Conservation (phyloP, 2,113 vertebrate species). For the Xyrauchen texanus region DNA sequence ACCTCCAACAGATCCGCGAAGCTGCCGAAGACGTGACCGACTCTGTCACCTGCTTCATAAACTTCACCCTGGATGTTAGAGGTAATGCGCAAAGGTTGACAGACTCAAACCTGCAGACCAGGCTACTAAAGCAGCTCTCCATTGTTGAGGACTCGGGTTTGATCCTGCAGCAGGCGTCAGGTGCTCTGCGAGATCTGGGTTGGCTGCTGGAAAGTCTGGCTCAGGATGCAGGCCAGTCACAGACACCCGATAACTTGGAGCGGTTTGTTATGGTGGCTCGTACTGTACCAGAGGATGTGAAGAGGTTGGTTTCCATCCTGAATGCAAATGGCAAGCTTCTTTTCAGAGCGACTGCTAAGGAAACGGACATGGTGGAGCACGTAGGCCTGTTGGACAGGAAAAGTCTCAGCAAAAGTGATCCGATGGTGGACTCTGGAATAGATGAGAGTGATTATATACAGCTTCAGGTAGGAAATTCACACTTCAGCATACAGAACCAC, state of each 20-base stretch:
- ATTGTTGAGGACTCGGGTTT: constrained; percentile 81
- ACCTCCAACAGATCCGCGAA: constrained; percentile 77
- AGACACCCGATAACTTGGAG: constrained; percentile 84
- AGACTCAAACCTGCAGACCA: constrained; percentile 79
- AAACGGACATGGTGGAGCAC: constrained; percentile 42
- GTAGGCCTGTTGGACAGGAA: constrained; percentile 42
- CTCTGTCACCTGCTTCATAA: constrained; percentile 79
- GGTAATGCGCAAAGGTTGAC: constrained; percentile 73
- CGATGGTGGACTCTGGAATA: constrained; percentile 40
- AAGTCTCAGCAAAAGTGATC: constrained; percentile 27
- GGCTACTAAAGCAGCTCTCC: constrained; percentile 84
- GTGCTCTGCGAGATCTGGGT: constrained; percentile 69
- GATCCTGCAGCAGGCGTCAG: constrained; percentile 80
- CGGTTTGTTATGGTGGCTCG: constrained; percentile 89
- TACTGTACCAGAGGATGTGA: constrained; percentile 88
- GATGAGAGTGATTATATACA: constrained; percentile 80
- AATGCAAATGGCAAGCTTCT: constrained; percentile 91
- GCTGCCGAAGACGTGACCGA: constrained; percentile 74
- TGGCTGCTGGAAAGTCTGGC: constrained; percentile 82
- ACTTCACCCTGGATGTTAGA: constrained; percentile 77
- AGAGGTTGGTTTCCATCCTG: constrained; percentile 87
- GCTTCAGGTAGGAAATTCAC: constrained; percentile 68
- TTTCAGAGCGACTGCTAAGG: constrained; percentile 76
- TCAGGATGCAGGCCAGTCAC: constrained; percentile 72
- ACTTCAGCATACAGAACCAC: background rate